A percentile compares a stretch with the other conserved stretches of the same genome.
phyloP scores from a whole-genome alignment of 2,888 invertebrate species.

The Ypsolopha scabrella region DNA sequence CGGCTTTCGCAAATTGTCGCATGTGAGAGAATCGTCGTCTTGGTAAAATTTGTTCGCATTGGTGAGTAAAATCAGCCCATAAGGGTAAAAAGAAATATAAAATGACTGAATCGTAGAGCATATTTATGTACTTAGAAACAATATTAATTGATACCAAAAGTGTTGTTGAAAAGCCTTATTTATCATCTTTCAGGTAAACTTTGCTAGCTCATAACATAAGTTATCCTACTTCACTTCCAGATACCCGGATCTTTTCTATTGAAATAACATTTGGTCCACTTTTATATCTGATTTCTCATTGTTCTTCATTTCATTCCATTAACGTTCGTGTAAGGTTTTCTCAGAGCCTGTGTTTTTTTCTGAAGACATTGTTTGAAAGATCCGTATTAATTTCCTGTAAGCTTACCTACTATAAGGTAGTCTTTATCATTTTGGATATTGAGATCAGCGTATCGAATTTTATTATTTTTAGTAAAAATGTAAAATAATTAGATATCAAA shows the following conservation, averaged over 20 bases:
- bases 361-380: constrained; percentile 1
- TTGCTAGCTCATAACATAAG: constrained; percentile 1
- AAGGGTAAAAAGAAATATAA: too few species aligned
- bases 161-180: too few species aligned
- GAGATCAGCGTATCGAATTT: background rate
- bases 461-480: too few species aligned
- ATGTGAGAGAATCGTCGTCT: too few species aligned
- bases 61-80: too few species aligned
- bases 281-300: constrained; percentile 64
- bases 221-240: constrained; percentile 9
- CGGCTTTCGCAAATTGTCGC: too few species aligned
- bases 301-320: constrained; percentile 57
- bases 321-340: constrained; percentile 39
- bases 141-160: too few species aligned
- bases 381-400: constrained; percentile 1
- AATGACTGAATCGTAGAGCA: too few species aligned
- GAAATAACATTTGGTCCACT: constrained; percentile 58
- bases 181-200: too few species aligned
- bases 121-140: too few species aligned
- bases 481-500: too few species aligned
- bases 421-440: background rate
- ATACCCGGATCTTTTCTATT: constrained; percentile 23
- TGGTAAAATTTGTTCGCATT: too few species aligned
- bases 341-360: constrained; percentile 12
- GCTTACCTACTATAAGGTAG: background rate